Evolutionary conservation across 2,888 invertebrate genomes (phyloP), one percentile per base, ranked within the genome.

Genomic region (Sturmia bella): DNA sequence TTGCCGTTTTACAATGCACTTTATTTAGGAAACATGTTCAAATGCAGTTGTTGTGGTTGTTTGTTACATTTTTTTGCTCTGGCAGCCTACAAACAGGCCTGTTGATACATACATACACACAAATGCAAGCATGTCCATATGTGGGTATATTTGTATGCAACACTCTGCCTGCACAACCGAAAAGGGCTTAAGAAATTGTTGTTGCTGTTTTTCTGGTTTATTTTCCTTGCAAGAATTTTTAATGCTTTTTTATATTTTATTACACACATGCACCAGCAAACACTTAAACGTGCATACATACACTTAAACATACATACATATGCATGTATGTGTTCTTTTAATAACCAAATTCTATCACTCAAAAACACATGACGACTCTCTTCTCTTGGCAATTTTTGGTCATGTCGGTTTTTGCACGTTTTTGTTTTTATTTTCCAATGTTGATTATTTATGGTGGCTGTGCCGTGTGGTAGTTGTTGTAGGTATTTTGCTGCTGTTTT

Each of bases 401-500:
- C 15, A 52, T 61, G 24, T 59, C 50, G 9, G 27, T 41, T 79
- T 32, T 73, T 79, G 72, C 78, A 78, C 66, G 66, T 72, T 80
- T 70, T 80, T 52, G 13, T 64, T 64, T 68, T 59, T 50, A 39
- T 57, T 59, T 57, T 57, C 15, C 19, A 45, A 17, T 57, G 32
- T 50, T 12, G 52, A 41, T n/a, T 12, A 41, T 24, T 74, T 56
- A 39, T 74, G 48, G 56, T 74, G 45, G n/a, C 66, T 21, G 15
- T 63, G 39, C 52, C n/a, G n/a, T n/a, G n/a, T n/a, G n/a, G n/a
- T n/a, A 52, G 41, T 56, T 52, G 17, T 74, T 52, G 37, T 45
- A 41, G 13, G 15, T 19, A n/a, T n/a, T n/a, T n/a, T 59, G 17
- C 27, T 59, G 19, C 27, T 79, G 27, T 63, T 39, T 39, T 19